phyloP scores from a whole-genome alignment of 2,113 vertebrate genomes.

The Nibea coibor region DNA sequence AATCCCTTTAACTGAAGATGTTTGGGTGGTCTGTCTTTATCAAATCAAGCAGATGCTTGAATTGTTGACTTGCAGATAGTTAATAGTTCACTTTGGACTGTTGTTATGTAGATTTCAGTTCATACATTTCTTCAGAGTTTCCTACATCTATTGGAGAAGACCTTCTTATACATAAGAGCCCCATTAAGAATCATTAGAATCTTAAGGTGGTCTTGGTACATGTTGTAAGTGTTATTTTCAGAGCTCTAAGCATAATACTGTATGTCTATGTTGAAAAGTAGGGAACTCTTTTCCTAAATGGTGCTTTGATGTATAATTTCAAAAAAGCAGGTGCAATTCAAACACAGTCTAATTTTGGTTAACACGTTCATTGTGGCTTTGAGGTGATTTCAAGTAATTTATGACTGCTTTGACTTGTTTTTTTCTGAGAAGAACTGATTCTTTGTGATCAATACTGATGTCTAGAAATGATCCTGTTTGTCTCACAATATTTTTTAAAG shows the following conservation, averaged over 20 bases:
- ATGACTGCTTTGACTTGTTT: background rate
- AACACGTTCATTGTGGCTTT: constrained; percentile 4
- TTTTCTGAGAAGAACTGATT: background rate
- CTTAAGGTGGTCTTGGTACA: background rate
- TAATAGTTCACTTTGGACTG: background rate
- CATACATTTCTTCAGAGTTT: background rate
- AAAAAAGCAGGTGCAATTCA: background rate
- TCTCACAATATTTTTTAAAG: background rate
- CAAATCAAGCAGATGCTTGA: background rate
- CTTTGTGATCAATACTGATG: background rate
- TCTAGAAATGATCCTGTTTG: too few species aligned
- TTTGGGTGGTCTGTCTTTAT: constrained; percentile 54
- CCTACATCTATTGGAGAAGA: background rate
- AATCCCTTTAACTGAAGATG: constrained; percentile 19
- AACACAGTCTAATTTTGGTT: background rate
- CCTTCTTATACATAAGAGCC: background rate
- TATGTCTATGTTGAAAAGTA: background rate
- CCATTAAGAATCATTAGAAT: background rate
- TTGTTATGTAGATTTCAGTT: background rate
- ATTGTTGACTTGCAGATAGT: background rate
- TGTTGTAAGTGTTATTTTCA: background rate
- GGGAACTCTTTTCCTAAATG: background rate
- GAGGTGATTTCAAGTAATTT: constrained; percentile 28
- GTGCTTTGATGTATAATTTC: background rate
- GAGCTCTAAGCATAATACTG: background rate